Conservation (phyloP, 2,888 invertebrate species). For the Podotricha telesiphe region DNA sequence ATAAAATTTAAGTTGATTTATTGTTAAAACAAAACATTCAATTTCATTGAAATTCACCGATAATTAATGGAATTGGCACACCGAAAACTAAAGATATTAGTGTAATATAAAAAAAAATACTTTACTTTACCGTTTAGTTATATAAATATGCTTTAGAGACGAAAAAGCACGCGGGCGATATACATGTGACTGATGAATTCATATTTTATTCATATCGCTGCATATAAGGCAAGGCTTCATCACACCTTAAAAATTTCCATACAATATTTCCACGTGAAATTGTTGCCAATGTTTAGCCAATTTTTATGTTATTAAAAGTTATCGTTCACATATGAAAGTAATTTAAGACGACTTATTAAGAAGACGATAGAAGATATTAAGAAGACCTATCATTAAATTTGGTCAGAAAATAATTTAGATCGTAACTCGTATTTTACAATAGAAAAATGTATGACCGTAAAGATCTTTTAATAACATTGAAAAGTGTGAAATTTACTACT, state of each 20-base stretch:
- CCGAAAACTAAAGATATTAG: neutral
- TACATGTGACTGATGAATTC: slow-evolving; percentile 69
- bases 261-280: slow-evolving; percentile 51
- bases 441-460: slow-evolving; percentile 61
- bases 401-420: neutral
- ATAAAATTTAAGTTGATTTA: slow-evolving; percentile 17
- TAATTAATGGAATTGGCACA: slow-evolving; percentile 22
- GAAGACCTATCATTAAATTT: no score
- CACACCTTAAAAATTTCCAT: slow-evolving; percentile 51
- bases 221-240: slow-evolving; percentile 58
- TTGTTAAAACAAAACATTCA: slow-evolving; percentile 18
- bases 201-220: slow-evolving; percentile 76
- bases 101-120: neutral
- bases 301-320: neutral
- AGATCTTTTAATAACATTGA: slow-evolving; percentile 68
- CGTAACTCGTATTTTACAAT: slow-evolving; percentile 49
- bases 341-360: no score
- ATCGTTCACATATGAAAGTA: neutral
- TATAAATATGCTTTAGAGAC: neutral
- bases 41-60: slow-evolving; percentile 16
- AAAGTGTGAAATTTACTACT: slow-evolving; percentile 63
- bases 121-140: neutral
- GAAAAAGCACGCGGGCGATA: slow-evolving; percentile 14
- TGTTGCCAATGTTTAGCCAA: slow-evolving; percentile 11
- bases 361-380: no score